Conservation (phyloP, 2,113 vertebrate genomes). For the Gyps fulvus region DNA sequence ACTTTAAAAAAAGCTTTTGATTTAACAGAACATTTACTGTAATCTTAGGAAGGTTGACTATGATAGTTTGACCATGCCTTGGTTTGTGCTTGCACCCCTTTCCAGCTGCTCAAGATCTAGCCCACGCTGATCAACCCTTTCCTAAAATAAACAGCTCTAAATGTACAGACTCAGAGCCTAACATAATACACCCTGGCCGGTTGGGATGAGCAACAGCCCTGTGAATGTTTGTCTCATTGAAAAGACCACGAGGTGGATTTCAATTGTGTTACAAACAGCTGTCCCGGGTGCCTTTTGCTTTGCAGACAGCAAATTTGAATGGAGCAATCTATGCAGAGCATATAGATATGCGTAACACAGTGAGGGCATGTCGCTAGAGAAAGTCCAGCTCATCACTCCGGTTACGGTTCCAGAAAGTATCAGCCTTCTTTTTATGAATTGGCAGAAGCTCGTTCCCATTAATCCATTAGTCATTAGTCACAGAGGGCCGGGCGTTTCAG, state of each 20-base stretch:
- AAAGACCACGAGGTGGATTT: background rate
- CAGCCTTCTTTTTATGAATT: background rate
- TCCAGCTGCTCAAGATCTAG: background rate
- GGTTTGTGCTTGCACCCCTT: background rate
- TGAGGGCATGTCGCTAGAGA: background rate
- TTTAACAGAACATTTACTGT: background rate
- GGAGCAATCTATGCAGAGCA: background rate
- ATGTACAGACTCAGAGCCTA: background rate
- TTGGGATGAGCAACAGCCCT: background rate
- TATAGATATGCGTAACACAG: fast-evolving
- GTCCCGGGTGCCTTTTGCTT: background rate
- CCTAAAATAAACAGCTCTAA: background rate
- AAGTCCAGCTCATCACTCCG: background rate
- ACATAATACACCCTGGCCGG: background rate
- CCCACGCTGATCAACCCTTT: background rate
- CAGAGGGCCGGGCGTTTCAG: fast-evolving
- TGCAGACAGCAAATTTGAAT: background rate
- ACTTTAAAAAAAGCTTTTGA: background rate
- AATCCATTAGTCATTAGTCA: background rate
- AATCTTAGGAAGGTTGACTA: background rate
- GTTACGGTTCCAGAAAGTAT: background rate
- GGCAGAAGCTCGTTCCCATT: background rate
- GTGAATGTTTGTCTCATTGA: background rate
- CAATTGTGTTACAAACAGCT: background rate
- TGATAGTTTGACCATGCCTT: background rate